Conservation (phyloP, 2,797 vertebrate species). For the Rhadinocentrus ornatus region DNA sequence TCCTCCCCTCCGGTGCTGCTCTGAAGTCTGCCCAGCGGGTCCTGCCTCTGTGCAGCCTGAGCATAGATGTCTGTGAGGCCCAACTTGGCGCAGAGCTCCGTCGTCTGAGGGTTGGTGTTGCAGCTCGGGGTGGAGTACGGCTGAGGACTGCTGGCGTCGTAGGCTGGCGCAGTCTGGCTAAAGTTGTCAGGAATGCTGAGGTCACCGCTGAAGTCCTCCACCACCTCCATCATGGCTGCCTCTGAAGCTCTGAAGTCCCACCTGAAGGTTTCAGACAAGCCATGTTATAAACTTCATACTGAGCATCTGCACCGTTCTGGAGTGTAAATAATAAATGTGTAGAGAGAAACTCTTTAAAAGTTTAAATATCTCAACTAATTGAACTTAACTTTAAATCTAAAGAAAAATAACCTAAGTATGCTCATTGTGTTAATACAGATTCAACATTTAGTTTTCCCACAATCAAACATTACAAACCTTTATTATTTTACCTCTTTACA, state of each 20-base stretch:
- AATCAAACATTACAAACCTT: too few species aligned
- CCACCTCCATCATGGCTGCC: slow-evolving; percentile 86
- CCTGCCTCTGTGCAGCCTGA: slow-evolving; percentile 77
- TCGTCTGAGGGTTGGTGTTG: slow-evolving; percentile 92
- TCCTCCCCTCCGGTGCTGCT: slow-evolving; percentile 66
- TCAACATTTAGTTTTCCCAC: too few species aligned
- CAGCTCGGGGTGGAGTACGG: slow-evolving; percentile 79
- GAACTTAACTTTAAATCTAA: not conserved
- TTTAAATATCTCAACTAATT: not conserved
- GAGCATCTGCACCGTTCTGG: too few species aligned
- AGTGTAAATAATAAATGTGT: too few species aligned
- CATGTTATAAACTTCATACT: not conserved
- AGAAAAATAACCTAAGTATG: too few species aligned
- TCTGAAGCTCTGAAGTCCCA: slow-evolving; percentile 94
- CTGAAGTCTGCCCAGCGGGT: slow-evolving; percentile 41
- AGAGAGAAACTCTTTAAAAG: too few species aligned
- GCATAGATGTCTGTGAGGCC: slow-evolving; percentile 91
- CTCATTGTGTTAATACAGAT: too few species aligned
- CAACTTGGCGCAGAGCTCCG: slow-evolving; percentile 91
- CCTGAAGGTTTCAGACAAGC: slow-evolving; percentile 73
- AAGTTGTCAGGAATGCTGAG: slow-evolving; percentile 92
- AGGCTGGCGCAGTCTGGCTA: slow-evolving; percentile 83
- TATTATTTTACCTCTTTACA: too few species aligned
- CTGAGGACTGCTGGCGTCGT: slow-evolving; percentile 86
- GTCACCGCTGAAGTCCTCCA: slow-evolving; percentile 87